phyloP scores from a whole-genome alignment of 2,797 vertebrate genomes.

The Smutsia gigantea region DNA sequence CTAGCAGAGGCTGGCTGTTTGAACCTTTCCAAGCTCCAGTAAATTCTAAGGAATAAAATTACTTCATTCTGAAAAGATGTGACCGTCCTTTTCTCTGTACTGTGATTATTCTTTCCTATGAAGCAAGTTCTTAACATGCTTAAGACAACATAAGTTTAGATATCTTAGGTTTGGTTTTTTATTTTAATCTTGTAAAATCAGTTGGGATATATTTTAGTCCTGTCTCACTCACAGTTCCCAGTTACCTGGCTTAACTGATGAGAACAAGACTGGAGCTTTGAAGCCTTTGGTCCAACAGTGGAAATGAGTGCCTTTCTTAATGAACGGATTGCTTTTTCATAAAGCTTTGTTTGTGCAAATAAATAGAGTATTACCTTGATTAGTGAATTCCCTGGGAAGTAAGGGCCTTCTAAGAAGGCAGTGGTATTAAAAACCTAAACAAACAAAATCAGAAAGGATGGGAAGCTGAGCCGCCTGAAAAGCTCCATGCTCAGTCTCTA shows the following conservation, averaged over 20 bases:
- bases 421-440: constrained; percentile 56
- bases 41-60: constrained; percentile 37
- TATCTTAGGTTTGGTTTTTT: neutral
- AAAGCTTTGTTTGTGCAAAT: constrained; percentile 71
- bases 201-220: constrained; percentile 43
- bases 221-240: constrained; percentile 52
- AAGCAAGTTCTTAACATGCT: constrained; percentile 60
- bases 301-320: constrained; percentile 67
- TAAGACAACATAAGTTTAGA: constrained; percentile 54
- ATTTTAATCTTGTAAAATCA: constrained; percentile 58
- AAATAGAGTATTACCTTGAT: constrained; percentile 69
- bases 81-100: neutral
- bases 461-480: constrained; percentile 40
- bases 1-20: neutral
- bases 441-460: constrained; percentile 58
- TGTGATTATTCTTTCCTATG: constrained; percentile 21
- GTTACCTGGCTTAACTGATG: constrained; percentile 67
- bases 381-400: constrained; percentile 70
- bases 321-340: constrained; percentile 67
- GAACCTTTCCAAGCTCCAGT: neutral
- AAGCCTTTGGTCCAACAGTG: constrained; percentile 57
- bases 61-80: constrained; percentile 56
- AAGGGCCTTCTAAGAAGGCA: constrained; percentile 65
- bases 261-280: constrained; percentile 64
- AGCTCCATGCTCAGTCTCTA: neutral